phyloP scores from a whole-genome alignment of 2,797 vertebrate genomes.

The Tapirus indicus region DNA sequence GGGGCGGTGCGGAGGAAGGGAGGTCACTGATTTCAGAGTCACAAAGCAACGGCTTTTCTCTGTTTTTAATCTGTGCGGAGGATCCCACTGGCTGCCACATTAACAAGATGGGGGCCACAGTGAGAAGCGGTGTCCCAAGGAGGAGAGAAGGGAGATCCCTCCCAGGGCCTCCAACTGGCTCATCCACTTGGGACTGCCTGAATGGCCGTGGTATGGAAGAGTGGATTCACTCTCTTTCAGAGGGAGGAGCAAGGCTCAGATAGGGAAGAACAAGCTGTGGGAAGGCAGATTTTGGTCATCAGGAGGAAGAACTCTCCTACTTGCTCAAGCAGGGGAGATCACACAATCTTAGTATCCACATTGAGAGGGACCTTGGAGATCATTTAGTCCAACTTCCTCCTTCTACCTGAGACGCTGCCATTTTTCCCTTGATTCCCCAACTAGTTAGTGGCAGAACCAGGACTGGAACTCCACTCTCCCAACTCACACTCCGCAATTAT shows the following conservation, averaged over 20 bases:
- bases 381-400: neutral
- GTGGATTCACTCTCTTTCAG: neutral
- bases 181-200: neutral
- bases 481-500: neutral
- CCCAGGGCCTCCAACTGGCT: neutral
- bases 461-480: neutral
- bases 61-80: neutral
- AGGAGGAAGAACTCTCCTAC: neutral
- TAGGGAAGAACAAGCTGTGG: neutral
- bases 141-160: neutral
- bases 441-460: neutral
- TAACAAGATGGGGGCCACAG: neutral
- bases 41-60: neutral
- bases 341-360: neutral
- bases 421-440: neutral
- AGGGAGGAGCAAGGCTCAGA: neutral
- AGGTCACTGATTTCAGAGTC: neutral
- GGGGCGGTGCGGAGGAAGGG: neutral
- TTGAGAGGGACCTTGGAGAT: neutral
- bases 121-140: neutral
- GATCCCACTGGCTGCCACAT: neutral
- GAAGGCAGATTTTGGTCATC: neutral
- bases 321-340: neutral
- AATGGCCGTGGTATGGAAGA: neutral
- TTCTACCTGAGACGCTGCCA: neutral